phyloP scores from a whole-genome alignment of 2,797 vertebrate species.

The Diplodus puntazzo region DNA sequence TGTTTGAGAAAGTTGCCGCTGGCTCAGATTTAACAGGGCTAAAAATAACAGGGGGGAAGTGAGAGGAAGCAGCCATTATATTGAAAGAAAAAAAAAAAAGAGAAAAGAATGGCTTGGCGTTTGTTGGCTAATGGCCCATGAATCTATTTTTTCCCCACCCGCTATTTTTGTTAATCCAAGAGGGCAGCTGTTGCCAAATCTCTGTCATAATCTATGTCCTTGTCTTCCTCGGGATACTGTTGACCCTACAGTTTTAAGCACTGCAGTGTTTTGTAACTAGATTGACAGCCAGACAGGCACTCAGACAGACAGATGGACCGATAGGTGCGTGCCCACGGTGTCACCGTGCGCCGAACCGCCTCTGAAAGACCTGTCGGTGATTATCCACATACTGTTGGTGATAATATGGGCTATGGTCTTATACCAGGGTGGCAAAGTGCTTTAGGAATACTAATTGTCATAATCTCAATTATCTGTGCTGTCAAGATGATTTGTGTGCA shows the following conservation, averaged over 20 bases:
- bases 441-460: constrained; percentile 64
- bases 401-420: constrained; percentile 56
- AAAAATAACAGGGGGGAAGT: constrained; percentile 36
- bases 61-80: constrained; percentile 34
- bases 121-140: constrained; percentile 61
- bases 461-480: constrained; percentile 71
- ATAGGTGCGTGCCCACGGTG: constrained; percentile 35
- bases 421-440: constrained; percentile 36
- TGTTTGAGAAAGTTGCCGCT: constrained; percentile 24
- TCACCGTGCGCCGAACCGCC: constrained; percentile 19
- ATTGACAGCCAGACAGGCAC: constrained; percentile 51
- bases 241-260: constrained; percentile 66
- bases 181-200: constrained; percentile 74
- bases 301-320: constrained; percentile 55
- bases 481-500: constrained; percentile 70
- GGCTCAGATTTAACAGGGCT: constrained; percentile 44
- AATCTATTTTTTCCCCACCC: constrained; percentile 49
- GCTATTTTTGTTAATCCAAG: constrained; percentile 74
- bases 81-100: not conserved
- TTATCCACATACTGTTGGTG: constrained; percentile 62
- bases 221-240: constrained; percentile 58
- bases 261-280: constrained; percentile 57
- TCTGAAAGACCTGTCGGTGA: constrained; percentile 52
- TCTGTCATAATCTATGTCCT: constrained; percentile 72
- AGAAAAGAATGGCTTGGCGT: constrained; percentile 22